Evolutionary conservation across 2,888 invertebrate species (phyloP), one percentile per base, ranked within the genome.

Genomic region (Steinernema scapterisci): DNA sequence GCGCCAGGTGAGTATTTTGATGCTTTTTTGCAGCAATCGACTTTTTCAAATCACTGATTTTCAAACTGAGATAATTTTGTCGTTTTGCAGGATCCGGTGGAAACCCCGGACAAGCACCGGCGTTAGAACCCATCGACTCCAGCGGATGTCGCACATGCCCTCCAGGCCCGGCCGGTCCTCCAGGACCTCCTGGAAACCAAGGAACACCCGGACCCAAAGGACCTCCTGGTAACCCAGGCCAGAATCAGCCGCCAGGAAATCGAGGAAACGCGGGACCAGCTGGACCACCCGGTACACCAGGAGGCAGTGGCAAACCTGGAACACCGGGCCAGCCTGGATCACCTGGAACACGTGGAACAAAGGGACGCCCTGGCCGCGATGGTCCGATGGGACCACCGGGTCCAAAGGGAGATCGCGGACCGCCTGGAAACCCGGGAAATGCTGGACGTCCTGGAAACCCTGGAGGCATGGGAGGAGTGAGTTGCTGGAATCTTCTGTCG

Each of bases 241-340:
- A 11, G 6, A 23, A 44, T 31, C 45, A 46, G 19, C 16, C 25
- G 5, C 63, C 63, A 13, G 71, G 71, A 38, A 46, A 71, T 21
- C 44, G 46, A 7, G 71, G 71, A 23, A 38, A 25, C 11, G 43
- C 71, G 16, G 71, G 71, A 16, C 45, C 43, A 21, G 21, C 44
- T 71, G 71, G 71, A 71, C 46, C 38, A 21, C 71, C 71, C 45
- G 71, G 71, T 6, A 38, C 38, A 16, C 71, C 71, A 6, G 63
- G 63, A 25, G 16, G 63, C 63, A 27, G 27, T 16, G 63, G 63
- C 13, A 63, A 63, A 16, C 63, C 63, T 16, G 63, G 63, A 9
- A 9, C 27, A 6, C 16, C 27, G 1, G 63, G 63, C 1, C 63
- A 27, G 23, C 45, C 71, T 16, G 63, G 63, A 25, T 31, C 31